Conservation (phyloP, 1,140 invertebrate species). For the Pygmarrhopalites habei region DNA sequence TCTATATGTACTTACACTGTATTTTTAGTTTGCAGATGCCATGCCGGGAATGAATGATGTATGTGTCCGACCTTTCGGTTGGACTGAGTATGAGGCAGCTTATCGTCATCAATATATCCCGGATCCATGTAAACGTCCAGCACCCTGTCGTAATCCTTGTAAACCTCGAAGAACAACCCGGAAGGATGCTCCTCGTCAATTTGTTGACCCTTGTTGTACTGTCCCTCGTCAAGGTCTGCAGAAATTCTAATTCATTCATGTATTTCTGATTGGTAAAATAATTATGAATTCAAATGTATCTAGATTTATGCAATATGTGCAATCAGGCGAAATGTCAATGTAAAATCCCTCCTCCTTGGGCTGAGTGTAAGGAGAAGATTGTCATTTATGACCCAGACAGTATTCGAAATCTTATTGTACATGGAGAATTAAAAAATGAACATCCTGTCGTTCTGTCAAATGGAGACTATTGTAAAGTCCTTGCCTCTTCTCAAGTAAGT, state of each 20-base stretch:
- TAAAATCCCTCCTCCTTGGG: slow-evolving; percentile 28
- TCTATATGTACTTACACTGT: too few relatives aligned
- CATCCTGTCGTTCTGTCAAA: slow-evolving; percentile 30
- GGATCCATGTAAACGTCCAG: slow-evolving; percentile 16
- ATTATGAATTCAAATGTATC: not conserved
- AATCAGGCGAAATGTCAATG: slow-evolving; percentile 21
- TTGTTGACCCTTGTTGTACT: slow-evolving; percentile 15
- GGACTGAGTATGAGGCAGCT: slow-evolving; percentile 36
- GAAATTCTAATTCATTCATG: not conserved
- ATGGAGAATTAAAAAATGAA: slow-evolving; percentile 37
- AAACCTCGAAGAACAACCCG: slow-evolving; percentile 13
- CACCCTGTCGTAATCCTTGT: slow-evolving; percentile 23
- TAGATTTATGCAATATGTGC: slow-evolving; percentile 24
- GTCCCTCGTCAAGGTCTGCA: not conserved
- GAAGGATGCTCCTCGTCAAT: slow-evolving; percentile 24
- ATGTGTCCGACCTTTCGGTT: slow-evolving; percentile 30
- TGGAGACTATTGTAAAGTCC: slow-evolving; percentile 17
- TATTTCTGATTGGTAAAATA: not conserved
- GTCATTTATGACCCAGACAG: slow-evolving; percentile 35
- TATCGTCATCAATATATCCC: slow-evolving; percentile 34
- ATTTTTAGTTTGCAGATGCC: slow-evolving; percentile 33
- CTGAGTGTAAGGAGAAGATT: slow-evolving; percentile 30
- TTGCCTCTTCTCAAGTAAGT: too few relatives aligned
- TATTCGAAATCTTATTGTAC: slow-evolving; percentile 29
- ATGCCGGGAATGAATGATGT: slow-evolving; percentile 34